Percentiles rank a stretch among this genome's conserved stretches.
Evolutionary conservation across 2,888 invertebrate genomes (phyloP).

Genomic region (Luperina nickerlii): DNA sequence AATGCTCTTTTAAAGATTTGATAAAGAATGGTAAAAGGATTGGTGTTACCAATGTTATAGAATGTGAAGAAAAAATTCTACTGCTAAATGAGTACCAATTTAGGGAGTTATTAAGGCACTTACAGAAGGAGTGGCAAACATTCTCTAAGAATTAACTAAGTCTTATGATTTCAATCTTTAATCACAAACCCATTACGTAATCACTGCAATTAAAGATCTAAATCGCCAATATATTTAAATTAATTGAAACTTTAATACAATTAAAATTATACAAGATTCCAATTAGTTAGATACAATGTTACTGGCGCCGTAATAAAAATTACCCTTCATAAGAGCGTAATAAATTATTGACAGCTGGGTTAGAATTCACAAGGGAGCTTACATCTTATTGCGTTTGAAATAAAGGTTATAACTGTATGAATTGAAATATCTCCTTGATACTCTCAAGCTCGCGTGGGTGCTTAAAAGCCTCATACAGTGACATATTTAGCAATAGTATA

Average conservation of each 20-base stretch:
- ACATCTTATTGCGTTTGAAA: conserved; percentile 28
- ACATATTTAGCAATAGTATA: conserved; percentile 80
- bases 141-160: conserved; percentile 17
- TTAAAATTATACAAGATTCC: conserved; percentile 67
- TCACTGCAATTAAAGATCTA: conserved; percentile 48
- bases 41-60: neutral
- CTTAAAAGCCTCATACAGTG: conserved; percentile 72
- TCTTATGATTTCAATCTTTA: conserved; percentile 32
- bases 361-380: conserved; percentile 34
- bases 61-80: neutral
- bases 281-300: conserved; percentile 75
- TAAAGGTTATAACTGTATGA: conserved; percentile 53
- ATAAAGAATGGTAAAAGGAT: neutral
- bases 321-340: conserved; percentile 73
- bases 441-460: conserved; percentile 76
- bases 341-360: conserved; percentile 71
- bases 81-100: neutral
- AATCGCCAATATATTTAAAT: conserved; percentile 58
- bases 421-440: conserved; percentile 68
- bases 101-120: neutral
- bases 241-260: conserved; percentile 64
- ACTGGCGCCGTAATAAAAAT: conserved; percentile 76
- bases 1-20: neutral
- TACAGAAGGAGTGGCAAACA: conserved; percentile 22
- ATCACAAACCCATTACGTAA: conserved; percentile 44